These are phyloP conservation scores for Coturnix japonica DNA, from an alignment of 2,113 vertebrate species.

Conservation along the genomic window DNA sequence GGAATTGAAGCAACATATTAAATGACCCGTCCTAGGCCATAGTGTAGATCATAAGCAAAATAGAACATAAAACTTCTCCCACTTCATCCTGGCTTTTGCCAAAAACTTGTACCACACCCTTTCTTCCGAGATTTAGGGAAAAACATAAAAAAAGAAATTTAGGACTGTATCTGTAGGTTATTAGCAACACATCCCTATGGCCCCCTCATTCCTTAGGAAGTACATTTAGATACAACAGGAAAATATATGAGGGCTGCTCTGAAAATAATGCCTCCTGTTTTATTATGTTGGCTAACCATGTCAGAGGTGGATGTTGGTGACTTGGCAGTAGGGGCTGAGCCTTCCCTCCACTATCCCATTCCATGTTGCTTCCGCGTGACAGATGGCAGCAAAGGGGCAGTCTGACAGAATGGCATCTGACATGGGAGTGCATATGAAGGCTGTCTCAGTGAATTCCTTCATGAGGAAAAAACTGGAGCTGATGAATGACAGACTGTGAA, in stretches of 20 bases:
- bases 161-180: neutral
- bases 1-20: neutral
- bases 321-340: neutral
- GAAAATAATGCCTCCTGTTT: neutral
- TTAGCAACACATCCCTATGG: neutral
- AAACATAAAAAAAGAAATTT: neutral
- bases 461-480: no score
- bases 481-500: no score
- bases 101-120: neutral
- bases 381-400: neutral
- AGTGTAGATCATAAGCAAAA: neutral
- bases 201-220: neutral
- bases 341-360: neutral
- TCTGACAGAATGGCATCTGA: no score
- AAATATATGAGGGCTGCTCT: neutral
- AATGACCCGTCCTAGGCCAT: neutral
- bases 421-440: no score
- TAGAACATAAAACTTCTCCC: neutral
- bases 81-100: neutral
- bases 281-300: neutral
- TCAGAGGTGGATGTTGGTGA: neutral
- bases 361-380: neutral
- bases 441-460: no score
- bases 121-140: neutral
- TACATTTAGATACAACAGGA: neutral